Percentiles rank a stretch among this genome's conserved stretches.
Conservation (phyloP, 2,888 invertebrate genomes). For the Drosophila vallismaia region DNA sequence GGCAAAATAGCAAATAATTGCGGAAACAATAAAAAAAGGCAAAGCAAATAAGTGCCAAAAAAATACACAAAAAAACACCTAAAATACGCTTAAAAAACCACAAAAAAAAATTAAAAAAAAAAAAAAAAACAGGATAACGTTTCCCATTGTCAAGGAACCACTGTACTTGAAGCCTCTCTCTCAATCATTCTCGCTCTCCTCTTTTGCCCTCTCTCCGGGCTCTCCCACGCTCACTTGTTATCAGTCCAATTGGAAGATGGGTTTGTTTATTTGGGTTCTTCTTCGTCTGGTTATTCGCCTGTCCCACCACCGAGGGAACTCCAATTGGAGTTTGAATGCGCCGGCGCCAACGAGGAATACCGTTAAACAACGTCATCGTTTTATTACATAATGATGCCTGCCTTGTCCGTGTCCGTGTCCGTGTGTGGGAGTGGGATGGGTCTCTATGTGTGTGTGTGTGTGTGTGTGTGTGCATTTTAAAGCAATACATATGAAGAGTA, state of each 20-base stretch:
- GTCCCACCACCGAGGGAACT: constrained; percentile 46
- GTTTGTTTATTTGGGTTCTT: constrained; percentile 41
- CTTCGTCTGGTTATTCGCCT: constrained; percentile 31
- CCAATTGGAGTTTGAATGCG: constrained; percentile 72
- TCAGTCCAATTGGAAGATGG: constrained; percentile 44
- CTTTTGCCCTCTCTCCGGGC: background rate
- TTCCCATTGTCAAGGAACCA: background rate
- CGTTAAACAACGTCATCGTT: constrained; percentile 61
- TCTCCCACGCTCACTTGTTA: constrained; percentile 18
- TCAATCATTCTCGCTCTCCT: background rate
- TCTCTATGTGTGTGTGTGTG: constrained; percentile 19
- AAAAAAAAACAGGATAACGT: background rate
- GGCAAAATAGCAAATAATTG: constrained; percentile 31
- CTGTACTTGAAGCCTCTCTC: constrained; percentile 12
- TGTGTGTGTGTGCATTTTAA: constrained; percentile 65
- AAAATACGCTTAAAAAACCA: background rate
- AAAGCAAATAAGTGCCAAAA: background rate
- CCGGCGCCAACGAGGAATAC: constrained; percentile 66
- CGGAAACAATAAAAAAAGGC: constrained; percentile 31
- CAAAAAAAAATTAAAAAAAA: background rate
- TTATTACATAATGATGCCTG: constrained; percentile 63
- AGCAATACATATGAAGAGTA: constrained; percentile 47
- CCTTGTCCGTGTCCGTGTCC: constrained; percentile 20
- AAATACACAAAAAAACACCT: background rate
- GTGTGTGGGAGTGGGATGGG: constrained; percentile 1